Conservation (phyloP, 2,797 vertebrate genomes). For the Jordanella pulchra region DNA sequence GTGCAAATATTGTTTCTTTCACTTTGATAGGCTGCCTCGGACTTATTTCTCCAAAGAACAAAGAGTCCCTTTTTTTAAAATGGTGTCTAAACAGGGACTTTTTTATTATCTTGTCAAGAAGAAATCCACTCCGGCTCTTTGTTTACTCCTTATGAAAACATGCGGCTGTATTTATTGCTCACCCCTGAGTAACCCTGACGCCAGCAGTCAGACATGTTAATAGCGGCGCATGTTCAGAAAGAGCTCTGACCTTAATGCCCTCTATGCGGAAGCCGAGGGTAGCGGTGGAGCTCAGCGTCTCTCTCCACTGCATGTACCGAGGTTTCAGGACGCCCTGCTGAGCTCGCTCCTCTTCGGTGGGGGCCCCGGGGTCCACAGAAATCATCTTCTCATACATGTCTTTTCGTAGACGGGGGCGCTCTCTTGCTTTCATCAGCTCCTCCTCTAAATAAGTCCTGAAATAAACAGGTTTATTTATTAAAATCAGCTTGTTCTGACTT, state of each 20-base stretch:
- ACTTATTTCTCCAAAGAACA: slow-evolving; percentile 35
- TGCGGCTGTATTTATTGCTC: slow-evolving; percentile 19
- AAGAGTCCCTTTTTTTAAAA: slow-evolving; percentile 22
- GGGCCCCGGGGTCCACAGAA: slow-evolving; percentile 86
- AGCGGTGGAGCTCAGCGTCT: slow-evolving; percentile 89
- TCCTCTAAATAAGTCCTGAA: slow-evolving; percentile 91
- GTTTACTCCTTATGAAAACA: slow-evolving; percentile 26
- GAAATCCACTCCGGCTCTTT: slow-evolving; percentile 37
- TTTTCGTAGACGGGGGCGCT: slow-evolving; percentile 82
- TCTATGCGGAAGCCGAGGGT: slow-evolving; percentile 91
- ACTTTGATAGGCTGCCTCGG: slow-evolving; percentile 14
- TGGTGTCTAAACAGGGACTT: slow-evolving; percentile 18
- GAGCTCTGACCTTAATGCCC: slow-evolving; percentile 86
- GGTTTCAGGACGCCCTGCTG: slow-evolving; percentile 88
- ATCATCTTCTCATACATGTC: slow-evolving; percentile 96
- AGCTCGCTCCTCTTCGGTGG: slow-evolving; percentile 82
- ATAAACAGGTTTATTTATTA: not conserved
- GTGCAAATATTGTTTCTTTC: slow-evolving; percentile 38
- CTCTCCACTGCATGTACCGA: slow-evolving; percentile 95
- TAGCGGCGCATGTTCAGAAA: not conserved
- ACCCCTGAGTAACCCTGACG: not conserved
- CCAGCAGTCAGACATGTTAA: not conserved
- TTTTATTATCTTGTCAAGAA: slow-evolving; percentile 22
- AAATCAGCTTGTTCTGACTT: not conserved
- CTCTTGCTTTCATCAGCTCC: slow-evolving; percentile 86